These are phyloP conservation scores for Hyles lineata DNA, from an alignment of 2,888 invertebrate species.

Conservation along the genomic window DNA sequence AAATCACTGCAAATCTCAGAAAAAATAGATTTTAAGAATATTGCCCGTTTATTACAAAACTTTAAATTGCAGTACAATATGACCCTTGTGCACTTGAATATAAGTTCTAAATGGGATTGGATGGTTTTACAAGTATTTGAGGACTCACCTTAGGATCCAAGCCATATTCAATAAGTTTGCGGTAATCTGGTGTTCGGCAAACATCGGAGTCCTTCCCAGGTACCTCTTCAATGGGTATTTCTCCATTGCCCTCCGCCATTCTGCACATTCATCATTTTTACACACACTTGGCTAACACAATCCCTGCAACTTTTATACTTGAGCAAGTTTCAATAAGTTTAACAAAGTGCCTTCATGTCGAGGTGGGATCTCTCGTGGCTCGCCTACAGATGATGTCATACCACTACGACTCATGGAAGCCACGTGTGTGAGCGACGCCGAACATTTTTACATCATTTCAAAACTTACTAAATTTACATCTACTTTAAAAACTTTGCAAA, in stretches of 20 bases:
- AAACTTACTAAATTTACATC: slow-evolving; percentile 32
- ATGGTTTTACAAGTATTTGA: background rate
- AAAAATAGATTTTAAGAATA: background rate
- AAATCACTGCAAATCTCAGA: background rate
- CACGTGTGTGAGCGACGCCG: slow-evolving; percentile 69
- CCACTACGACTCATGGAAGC: slow-evolving; percentile 73
- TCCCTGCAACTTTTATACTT: slow-evolving; percentile 44
- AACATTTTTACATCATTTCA: slow-evolving; percentile 43
- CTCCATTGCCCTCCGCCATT: slow-evolving; percentile 95
- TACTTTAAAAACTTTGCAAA: slow-evolving; percentile 39
- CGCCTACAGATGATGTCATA: slow-evolving; percentile 78
- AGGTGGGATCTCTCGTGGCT: slow-evolving; percentile 60
- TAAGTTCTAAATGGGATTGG: background rate
- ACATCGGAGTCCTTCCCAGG: slow-evolving; percentile 88
- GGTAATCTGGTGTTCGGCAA: slow-evolving; percentile 95
- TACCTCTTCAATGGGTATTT: slow-evolving; percentile 90
- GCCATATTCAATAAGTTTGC: slow-evolving; percentile 97
- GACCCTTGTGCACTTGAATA: background rate
- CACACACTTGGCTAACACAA: slow-evolving; percentile 70
- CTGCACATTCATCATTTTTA: slow-evolving; percentile 82
- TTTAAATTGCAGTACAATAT: background rate
- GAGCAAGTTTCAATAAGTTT: slow-evolving; percentile 38
- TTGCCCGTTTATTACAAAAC: background rate
- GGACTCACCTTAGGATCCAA: slow-evolving; percentile 93
- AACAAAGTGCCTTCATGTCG: slow-evolving; percentile 27